Conservation (phyloP, 2,797 vertebrate species). For the Pipistrellus nathusii region DNA sequence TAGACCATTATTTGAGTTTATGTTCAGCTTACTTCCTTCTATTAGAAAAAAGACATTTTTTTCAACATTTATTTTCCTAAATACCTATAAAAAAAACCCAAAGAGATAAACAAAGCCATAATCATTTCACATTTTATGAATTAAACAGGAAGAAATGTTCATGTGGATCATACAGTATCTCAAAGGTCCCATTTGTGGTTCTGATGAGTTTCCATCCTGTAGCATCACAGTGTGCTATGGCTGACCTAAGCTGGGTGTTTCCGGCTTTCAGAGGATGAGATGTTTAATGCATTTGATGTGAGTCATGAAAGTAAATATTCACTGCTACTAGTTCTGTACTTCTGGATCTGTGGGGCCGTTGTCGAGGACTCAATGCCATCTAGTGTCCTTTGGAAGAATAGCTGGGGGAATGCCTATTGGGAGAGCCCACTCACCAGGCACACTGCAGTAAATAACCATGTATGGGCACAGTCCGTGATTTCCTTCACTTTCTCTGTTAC, state of each 20-base stretch:
- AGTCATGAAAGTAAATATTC: background rate
- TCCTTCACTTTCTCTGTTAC: accelerated
- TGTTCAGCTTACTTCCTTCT: background rate
- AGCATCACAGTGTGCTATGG: too few relatives aligned
- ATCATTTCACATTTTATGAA: background rate
- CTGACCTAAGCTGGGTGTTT: background rate
- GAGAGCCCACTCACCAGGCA: background rate
- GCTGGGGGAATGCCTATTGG: background rate
- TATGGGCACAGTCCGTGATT: background rate
- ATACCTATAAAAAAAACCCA: background rate
- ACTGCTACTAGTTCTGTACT: background rate
- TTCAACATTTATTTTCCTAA: background rate
- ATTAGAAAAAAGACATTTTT: background rate
- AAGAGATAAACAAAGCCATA: background rate
- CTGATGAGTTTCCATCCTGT: background rate
- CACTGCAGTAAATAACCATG: background rate
- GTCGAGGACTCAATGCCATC: slow-evolving; percentile 82
- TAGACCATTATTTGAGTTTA: background rate
- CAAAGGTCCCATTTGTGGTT: background rate
- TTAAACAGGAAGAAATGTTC: background rate
- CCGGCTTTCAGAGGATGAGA: background rate
- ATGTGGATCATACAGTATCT: accelerated
- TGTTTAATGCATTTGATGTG: background rate
- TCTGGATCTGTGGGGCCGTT: background rate
- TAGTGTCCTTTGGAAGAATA: slow-evolving; percentile 75